Evolutionary conservation across 2,797 vertebrate species (phyloP), one percentile per base, ranked within the genome.

Genomic region (Chaunax sp.): DNA sequence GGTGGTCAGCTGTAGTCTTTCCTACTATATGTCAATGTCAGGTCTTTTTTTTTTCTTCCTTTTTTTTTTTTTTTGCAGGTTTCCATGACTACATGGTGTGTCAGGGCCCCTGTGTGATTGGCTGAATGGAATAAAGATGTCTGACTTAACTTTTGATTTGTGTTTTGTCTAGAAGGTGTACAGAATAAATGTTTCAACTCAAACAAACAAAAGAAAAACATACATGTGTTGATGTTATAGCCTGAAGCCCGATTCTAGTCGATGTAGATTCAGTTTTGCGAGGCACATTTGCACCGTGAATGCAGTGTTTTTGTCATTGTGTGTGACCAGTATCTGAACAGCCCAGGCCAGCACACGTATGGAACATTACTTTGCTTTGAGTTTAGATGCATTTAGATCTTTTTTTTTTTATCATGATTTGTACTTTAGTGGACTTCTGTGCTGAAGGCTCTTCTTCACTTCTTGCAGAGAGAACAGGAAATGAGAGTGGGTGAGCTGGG

Each of bases 381-480:
- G 5, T 16, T 18, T 18, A 41, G 3, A 16, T 18, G 28, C 28
- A 30, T 37, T 41, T 16, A 19, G n/a, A 43, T 19, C 6, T 2
- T 6, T 18, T 15, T n/a, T n/a, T 3, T n/a, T 23, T 23, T 2
- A 14, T 54, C 23, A 66, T 66, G 49, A 33, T 14, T 64, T 80
- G 43, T 61, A 52, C 60, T 73, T 57, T 33, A 79, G 83, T 46
- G 6, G 70, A 55, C 64, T 75, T 80, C 69, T 79, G 56, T 79
- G 66, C 81, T 86, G 62, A 87, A 82, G 54, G 70, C 55, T 92
- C 93, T 95, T 97, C 94, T 96, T 96, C 94, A 91, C 94, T 97
- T 97, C 93, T 98, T 98, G 91, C 97, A 99, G 97, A 98, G 96
- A 93, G 97, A 99, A 96, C 96, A 98, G 96, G 97, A 99, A 94